Percentiles rank a stretch among this genome's conserved stretches.
phyloP scores from a whole-genome alignment of 2,113 vertebrate genomes.

The Sylvicapra grimmia region DNA sequence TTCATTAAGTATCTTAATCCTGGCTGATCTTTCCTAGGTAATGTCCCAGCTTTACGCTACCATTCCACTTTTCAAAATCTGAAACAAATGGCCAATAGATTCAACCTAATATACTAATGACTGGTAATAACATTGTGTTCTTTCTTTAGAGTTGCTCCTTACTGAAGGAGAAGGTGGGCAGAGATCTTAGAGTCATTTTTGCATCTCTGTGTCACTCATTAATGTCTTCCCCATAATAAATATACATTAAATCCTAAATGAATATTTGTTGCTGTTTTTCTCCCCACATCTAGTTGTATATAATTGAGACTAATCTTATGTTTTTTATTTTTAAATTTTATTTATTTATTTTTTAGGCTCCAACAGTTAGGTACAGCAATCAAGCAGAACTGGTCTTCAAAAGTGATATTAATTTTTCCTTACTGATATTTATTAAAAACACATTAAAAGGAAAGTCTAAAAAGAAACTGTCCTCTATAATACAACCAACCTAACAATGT shows the following conservation, averaged over 20 bases:
- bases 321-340: background rate
- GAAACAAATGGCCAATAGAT: slow-evolving; percentile 11
- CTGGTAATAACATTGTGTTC: background rate
- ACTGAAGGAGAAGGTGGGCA: background rate
- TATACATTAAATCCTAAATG: background rate
- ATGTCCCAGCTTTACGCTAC: background rate
- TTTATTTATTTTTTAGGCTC: background rate
- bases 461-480: background rate
- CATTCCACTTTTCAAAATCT: background rate
- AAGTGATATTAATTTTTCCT: background rate
- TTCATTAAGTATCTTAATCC: background rate
- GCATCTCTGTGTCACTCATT: background rate
- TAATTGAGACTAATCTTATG: background rate
- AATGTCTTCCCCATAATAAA: background rate
- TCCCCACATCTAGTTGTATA: background rate
- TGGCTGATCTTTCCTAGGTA: background rate
- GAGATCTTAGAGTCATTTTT: background rate
- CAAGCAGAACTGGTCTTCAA: background rate
- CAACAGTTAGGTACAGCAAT: background rate
- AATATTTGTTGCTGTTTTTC: background rate
- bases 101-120: background rate
- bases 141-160: background rate
- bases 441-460: background rate
- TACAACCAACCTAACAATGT: background rate
- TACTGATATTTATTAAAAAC: background rate